Evolutionary conservation across 1,140 invertebrate species (phyloP), one percentile per base, ranked within the genome.

Genomic region (Camponotus pennsylvanicus): DNA sequence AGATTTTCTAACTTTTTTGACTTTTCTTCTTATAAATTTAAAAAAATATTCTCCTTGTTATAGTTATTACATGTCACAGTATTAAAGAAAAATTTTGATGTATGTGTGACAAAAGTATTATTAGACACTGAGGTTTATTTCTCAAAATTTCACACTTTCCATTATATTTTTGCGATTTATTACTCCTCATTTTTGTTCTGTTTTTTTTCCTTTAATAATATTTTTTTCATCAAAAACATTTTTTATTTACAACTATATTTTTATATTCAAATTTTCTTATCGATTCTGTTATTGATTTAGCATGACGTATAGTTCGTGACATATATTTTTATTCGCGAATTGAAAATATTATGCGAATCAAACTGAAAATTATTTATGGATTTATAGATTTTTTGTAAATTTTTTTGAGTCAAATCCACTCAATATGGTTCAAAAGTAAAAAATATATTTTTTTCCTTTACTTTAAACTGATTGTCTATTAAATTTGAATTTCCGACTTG

Each of bases 231-330:
- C 57, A 15, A 61, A 6, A 5, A 18, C 27, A 27, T 57, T 76
- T 76, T 61, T 61, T 42, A 63, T 63, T 63, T 64, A 32, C 21
- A 7, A 77, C 21, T 77, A 63, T n/a, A 63, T 32, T 77, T 64
- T 77, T 63, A 61, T 2, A 40, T 77, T 4, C 3, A 15, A 77
- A 77, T 57, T 77, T 15, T 3, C 34, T 1, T 27, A 27, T 27
- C 27, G 27, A 27, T 27, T 27, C 64, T 63, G 6, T 59, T 76
- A 55, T 27, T 1, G 9, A 8, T 76, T 61, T 76, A 61, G 59
- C 15, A 11, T 75, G 7, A 57, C n/a, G 8, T 77, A n/a, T 15
- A 61, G 3, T 76, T 40, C 18, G 2, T 37, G 18, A 75, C 9
- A 11, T 57, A 57, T 8, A 21, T 63, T 59, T 61, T 77, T 64